phyloP scores from a whole-genome alignment of 2,113 vertebrate species.

The Planiliza haematocheilus region DNA sequence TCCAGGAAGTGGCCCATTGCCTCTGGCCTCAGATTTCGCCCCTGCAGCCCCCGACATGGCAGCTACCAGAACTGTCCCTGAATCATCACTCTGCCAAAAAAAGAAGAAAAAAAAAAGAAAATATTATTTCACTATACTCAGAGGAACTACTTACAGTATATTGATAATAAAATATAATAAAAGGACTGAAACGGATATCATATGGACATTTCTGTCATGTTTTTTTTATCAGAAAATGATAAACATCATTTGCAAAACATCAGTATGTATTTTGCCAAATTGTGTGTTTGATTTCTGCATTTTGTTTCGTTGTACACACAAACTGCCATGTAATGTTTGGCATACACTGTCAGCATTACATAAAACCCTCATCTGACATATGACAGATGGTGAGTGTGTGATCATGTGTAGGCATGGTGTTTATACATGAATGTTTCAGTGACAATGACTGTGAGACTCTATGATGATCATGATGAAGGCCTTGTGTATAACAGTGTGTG shows the following conservation, averaged over 20 bases:
- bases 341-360: not conserved
- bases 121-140: not conserved
- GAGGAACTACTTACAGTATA: not conserved
- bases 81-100: conserved; percentile 90
- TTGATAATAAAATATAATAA: no score
- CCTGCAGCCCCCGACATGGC: conserved; percentile 70
- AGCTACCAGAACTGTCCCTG: conserved; percentile 81
- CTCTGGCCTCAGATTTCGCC: conserved; percentile 90
- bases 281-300: not conserved
- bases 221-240: not conserved
- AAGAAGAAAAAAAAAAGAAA: conserved; percentile 5
- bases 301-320: not conserved
- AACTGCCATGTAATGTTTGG: not conserved
- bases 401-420: conserved; percentile 14
- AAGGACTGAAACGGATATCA: no score
- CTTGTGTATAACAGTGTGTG: not conserved
- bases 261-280: not conserved
- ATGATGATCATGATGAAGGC: not conserved
- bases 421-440: conserved; percentile 12
- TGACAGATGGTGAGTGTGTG: conserved; percentile 39
- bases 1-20: conserved; percentile 92
- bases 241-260: no score
- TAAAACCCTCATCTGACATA: conserved; percentile 9
- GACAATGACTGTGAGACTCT: conserved; percentile 3
- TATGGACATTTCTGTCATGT: no score